Evolutionary conservation across 2,888 invertebrate genomes (phyloP), one percentile per base, ranked within the genome.

Genomic region (Nematopogon swammerdamellus): DNA sequence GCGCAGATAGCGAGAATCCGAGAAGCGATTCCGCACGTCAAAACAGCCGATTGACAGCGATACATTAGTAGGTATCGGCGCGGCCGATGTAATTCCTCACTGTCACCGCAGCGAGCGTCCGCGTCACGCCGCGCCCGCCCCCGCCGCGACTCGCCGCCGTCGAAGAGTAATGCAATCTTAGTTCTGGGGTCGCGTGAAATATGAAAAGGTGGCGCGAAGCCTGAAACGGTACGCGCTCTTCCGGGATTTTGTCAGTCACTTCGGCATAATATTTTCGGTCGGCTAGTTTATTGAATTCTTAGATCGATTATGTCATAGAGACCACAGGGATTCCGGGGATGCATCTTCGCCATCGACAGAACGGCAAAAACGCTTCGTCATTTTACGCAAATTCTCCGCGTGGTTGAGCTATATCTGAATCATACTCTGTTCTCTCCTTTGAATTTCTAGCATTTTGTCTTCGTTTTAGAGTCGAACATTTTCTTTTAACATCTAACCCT

Each of bases 41-140:
- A 72, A 72, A 70, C 66, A 68, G 63, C 63, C 70, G 69, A 76
- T 74, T 73, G 76, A 73, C 74, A 70, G 72, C 75, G 59, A 71
- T 74, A 74, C 73, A 75, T 75, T 74, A 76, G 67, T 65, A 75
- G 71, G 70, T 73, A 73, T 73, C 70, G 70, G 36, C 36, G 11
- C 36, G 36, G 62, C 62, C 67, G 59, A 67, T 57, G 69, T 70
- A 68, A 77, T 77, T 74, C 76, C 75, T 77, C 75, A 73, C 72
- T 75, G 76, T 76, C 76, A 70, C 64, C 66, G 62, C 60, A 60
- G 61, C 64, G 65, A 66, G 74, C 67, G 65, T 65, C 69, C 67
- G 66, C 68, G 73, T 75, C 75, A 75, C 72, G 67, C 63, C 62
- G 61, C 64, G 66, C 62, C 66, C 19, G 61, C 63, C 67, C 62